Evolutionary conservation across 2,113 vertebrate genomes (phyloP).

Genomic region (Grantiella picta): DNA sequence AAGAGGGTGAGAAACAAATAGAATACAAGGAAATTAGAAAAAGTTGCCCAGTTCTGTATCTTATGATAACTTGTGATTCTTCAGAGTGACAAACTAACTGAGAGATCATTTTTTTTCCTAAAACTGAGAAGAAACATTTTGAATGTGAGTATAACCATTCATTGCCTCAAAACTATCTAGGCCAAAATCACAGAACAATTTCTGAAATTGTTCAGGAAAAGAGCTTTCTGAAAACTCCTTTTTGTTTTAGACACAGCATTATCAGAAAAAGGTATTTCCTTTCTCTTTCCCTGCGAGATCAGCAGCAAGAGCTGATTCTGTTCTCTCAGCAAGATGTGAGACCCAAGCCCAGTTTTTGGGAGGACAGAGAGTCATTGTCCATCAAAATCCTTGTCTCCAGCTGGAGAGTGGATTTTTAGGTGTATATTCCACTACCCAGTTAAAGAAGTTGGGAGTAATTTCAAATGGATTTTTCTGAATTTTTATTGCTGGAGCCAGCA

Average conservation of each 20-base stretch:
- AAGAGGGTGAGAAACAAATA: neutral
- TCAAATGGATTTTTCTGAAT: neutral
- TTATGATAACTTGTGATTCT: neutral
- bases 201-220: neutral
- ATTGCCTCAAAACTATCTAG: neutral
- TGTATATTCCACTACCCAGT: neutral
- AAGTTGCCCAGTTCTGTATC: neutral
- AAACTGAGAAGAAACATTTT: neutral
- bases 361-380: neutral
- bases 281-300: neutral
- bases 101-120: neutral
- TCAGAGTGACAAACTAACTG: neutral
- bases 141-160: neutral
- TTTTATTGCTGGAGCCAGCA: neutral
- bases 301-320: neutral
- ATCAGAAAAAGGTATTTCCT: neutral
- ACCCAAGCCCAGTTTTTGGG: neutral
- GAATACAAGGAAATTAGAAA: neutral
- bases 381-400: neutral
- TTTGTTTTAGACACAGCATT: neutral
- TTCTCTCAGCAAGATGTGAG: neutral
- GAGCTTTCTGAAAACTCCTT: neutral
- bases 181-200: neutral
- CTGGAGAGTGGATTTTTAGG: neutral
- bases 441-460: neutral